Conservation (phyloP, 2,797 vertebrate genomes). For the Onychomys arenicola region DNA sequence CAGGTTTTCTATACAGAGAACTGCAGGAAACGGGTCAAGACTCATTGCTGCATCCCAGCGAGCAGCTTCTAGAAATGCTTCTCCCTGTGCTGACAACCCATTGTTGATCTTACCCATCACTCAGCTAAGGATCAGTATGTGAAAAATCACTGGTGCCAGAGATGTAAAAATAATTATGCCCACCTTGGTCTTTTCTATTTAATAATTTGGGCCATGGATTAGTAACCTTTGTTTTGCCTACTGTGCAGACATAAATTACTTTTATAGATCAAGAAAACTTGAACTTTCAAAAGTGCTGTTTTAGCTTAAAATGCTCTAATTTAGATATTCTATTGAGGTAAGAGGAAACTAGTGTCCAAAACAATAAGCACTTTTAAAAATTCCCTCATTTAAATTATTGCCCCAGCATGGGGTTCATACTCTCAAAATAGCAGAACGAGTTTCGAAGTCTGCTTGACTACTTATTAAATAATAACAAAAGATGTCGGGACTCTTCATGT, state of each 20-base stretch:
- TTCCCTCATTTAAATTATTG: slow-evolving; percentile 69
- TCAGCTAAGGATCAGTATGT: slow-evolving; percentile 82
- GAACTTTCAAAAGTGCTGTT: slow-evolving; percentile 90
- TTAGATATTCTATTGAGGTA: slow-evolving; percentile 73
- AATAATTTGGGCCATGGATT: slow-evolving; percentile 88
- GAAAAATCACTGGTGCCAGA: slow-evolving; percentile 88
- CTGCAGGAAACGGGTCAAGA: not conserved
- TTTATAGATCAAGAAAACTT: slow-evolving; percentile 90
- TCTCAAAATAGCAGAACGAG: slow-evolving; percentile 62
- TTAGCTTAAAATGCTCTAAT: slow-evolving; percentile 85
- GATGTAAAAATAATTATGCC: slow-evolving; percentile 85
- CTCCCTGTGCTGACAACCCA: slow-evolving; percentile 54
- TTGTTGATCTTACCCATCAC: slow-evolving; percentile 59
- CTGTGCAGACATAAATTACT: slow-evolving; percentile 89
- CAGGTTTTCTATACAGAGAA: not conserved
- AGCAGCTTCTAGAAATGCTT: slow-evolving; percentile 37
- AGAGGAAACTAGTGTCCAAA: slow-evolving; percentile 60
- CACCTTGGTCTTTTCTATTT: slow-evolving; percentile 87
- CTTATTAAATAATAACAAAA: slow-evolving; percentile 50
- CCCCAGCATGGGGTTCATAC: slow-evolving; percentile 39
- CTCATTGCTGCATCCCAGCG: slow-evolving; percentile 45
- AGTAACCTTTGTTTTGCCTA: slow-evolving; percentile 89
- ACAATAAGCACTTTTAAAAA: slow-evolving; percentile 47
- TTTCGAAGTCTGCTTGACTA: slow-evolving; percentile 34
- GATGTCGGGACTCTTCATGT: not conserved